Conservation (phyloP, 2,888 invertebrate genomes). For the Netelia virgata region DNA sequence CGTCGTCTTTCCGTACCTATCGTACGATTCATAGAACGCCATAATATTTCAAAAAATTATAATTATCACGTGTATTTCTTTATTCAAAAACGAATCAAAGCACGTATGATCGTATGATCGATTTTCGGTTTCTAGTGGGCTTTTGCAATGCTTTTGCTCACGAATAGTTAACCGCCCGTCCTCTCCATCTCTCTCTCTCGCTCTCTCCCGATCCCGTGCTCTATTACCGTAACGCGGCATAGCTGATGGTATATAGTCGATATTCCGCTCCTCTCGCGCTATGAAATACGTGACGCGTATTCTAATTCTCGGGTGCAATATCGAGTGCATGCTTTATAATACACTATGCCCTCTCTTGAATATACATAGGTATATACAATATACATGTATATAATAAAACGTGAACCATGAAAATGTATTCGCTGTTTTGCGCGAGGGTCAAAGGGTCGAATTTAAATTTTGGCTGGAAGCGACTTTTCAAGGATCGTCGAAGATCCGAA, state of each 20-base stretch:
- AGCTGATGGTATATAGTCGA: slow-evolving; percentile 44
- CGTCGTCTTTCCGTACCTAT: slow-evolving; percentile 21
- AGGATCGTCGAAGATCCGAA: no score
- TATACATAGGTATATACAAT: slow-evolving; percentile 18
- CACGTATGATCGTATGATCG: slow-evolving; percentile 27
- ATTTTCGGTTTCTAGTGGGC: slow-evolving; percentile 24
- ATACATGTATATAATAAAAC: slow-evolving; percentile 12
- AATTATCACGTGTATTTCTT: not conserved
- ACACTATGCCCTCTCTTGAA: slow-evolving; percentile 4
- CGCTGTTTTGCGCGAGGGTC: slow-evolving; percentile 3
- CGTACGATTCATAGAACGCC: not conserved
- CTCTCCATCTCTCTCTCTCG: not conserved
- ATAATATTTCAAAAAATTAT: not conserved
- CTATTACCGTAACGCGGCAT: slow-evolving; percentile 49
- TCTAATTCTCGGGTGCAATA: slow-evolving; percentile 58
- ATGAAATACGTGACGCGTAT: slow-evolving; percentile 63
- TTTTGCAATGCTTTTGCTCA: slow-evolving; percentile 19
- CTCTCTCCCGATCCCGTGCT: slow-evolving; percentile 24
- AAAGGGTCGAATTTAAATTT: not conserved
- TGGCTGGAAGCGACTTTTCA: no score
- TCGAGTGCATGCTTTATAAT: slow-evolving; percentile 58
- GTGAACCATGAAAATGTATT: slow-evolving; percentile 56
- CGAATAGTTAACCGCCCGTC: slow-evolving; percentile 44
- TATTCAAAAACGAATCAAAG: not conserved
- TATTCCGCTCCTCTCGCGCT: slow-evolving; percentile 47